A percentile compares a stretch with the other conserved stretches of the same genome.
Conservation (phyloP, 2,113 vertebrate genomes). For the Nansenia antarctica region DNA sequence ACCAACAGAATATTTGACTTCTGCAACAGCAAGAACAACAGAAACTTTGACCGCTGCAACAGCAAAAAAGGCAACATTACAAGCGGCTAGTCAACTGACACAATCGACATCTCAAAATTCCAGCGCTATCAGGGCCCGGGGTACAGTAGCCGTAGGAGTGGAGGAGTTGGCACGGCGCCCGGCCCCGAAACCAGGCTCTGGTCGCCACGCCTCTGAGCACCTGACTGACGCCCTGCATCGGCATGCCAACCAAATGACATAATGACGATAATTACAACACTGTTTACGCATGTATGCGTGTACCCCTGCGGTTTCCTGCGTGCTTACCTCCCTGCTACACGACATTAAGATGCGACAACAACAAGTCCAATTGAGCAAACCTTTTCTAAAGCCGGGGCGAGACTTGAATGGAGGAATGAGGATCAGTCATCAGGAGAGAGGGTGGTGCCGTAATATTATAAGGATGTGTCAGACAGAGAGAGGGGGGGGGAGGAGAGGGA, state of each 20-base stretch:
- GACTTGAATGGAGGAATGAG: neutral
- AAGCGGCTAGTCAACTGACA: no score
- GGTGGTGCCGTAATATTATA: neutral
- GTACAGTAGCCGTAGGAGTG: no score
- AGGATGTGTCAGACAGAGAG: neutral
- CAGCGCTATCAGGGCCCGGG: no score
- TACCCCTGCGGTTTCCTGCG: neutral
- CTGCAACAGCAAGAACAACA: no score
- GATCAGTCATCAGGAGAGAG: neutral
- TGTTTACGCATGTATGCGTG: neutral
- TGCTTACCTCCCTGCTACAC: neutral
- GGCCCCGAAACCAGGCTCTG: neutral
- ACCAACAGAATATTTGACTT: no score
- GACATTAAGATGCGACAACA: neutral
- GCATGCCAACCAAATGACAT: slow-evolving; percentile 13
- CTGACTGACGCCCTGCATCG: slow-evolving; percentile 9
- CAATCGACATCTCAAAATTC: no score
- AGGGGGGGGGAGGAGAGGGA: neutral
- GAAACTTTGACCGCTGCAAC: no score
- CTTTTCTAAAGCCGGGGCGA: neutral
- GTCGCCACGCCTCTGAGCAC: neutral
- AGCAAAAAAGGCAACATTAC: no score
- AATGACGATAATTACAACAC: neutral
- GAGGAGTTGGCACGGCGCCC: neutral
- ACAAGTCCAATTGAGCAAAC: neutral